Percentiles rank a stretch among this genome's conserved stretches.
Conservation (phyloP, 2,888 invertebrate genomes). For the Epiblema foenella region DNA sequence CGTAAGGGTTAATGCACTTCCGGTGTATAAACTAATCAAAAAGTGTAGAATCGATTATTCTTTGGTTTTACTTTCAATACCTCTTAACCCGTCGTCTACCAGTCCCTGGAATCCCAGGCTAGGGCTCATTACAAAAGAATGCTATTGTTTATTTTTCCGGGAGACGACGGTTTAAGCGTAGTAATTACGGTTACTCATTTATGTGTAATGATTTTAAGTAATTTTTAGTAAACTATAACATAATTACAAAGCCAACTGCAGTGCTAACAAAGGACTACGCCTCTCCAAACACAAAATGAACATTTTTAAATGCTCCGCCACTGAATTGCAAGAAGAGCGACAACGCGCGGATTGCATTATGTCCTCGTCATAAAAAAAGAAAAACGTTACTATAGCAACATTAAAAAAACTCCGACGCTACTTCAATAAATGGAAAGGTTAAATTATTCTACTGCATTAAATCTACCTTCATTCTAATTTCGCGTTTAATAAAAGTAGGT, state of each 20-base stretch:
- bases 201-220: not conserved
- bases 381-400: slow-evolving; percentile 12
- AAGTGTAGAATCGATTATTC: slow-evolving; percentile 21
- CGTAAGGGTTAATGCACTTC: slow-evolving; percentile 23
- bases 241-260: not conserved
- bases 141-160: too few species aligned
- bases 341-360: slow-evolving; percentile 23
- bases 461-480: not conserved
- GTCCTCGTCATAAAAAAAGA: slow-evolving; percentile 12
- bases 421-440: not conserved
- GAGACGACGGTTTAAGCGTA: too few species aligned
- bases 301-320: not conserved
- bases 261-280: not conserved
- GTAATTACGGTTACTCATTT: not conserved
- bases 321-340: slow-evolving; percentile 24
- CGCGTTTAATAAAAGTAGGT: slow-evolving; percentile 3
- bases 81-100: not conserved
- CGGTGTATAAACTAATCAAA: slow-evolving; percentile 23
- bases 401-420: slow-evolving; percentile 4
- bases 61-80: slow-evolving; percentile 1
- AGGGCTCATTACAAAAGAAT: too few species aligned
- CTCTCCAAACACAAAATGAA: not conserved
- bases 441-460: not conserved
- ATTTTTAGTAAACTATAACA: slow-evolving; percentile 2
- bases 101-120: too few species aligned